phyloP scores from a whole-genome alignment of 2,113 vertebrate species.

The Arvicanthis niloticus region DNA sequence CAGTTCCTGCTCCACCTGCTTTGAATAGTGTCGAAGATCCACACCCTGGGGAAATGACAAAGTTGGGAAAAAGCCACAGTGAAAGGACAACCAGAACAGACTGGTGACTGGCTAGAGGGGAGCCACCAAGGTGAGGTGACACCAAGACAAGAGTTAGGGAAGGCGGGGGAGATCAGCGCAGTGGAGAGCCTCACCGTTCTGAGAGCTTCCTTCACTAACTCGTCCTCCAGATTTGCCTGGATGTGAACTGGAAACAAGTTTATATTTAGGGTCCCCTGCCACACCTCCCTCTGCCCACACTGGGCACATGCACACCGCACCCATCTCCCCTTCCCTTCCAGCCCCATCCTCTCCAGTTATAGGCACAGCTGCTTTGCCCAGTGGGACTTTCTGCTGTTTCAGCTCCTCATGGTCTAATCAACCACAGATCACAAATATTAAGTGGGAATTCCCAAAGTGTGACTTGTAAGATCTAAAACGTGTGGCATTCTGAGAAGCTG shows the following conservation, averaged over 20 bases:
- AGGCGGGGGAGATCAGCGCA: neutral
- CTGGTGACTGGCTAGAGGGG: neutral
- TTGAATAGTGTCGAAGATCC: conserved; percentile 96
- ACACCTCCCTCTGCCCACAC: neutral
- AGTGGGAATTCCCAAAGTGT: neutral
- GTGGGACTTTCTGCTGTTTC: neutral
- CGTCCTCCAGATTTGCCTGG: conserved; percentile 96
- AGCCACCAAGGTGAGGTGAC: neutral
- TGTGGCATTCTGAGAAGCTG: neutral
- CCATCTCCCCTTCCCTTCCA: neutral
- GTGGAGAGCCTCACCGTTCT: conserved; percentile 88
- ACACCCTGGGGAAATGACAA: conserved; percentile 88
- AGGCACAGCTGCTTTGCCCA: neutral
- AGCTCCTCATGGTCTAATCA: neutral
- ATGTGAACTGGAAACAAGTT: conserved; percentile 91
- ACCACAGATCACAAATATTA: neutral
- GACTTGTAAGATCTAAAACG: neutral
- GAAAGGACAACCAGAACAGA: neutral
- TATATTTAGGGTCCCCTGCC: neutral
- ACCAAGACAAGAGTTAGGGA: neutral
- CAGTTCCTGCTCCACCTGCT: conserved; percentile 95
- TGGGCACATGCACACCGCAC: too few species aligned
- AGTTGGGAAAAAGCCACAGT: neutral
- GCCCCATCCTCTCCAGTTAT: neutral
- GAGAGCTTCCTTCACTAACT: conserved; percentile 95